A percentile compares a stretch with the other conserved stretches of the same genome.
phyloP scores from a whole-genome alignment of 2,888 invertebrate species.

The Hymenopus coronatus region DNA sequence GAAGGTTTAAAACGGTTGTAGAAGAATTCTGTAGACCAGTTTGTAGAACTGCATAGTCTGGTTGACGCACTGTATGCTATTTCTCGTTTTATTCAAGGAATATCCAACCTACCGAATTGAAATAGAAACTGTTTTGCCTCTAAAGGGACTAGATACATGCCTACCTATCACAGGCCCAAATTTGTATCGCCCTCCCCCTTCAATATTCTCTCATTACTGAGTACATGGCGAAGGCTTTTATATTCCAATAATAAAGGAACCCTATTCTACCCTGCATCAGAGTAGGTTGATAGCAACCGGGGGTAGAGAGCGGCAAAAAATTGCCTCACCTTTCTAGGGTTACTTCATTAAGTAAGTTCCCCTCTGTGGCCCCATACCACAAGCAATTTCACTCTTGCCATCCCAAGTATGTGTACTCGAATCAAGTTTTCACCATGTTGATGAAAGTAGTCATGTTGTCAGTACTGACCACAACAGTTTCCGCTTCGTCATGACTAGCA shows the following conservation, averaged over 20 bases:
- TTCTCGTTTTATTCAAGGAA: neutral
- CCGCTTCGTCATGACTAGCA: neutral
- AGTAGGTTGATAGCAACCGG: neutral
- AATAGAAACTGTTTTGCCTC: neutral
- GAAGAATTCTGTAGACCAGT: neutral
- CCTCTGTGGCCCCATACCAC: neutral
- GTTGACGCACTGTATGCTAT: neutral
- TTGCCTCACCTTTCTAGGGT: neutral
- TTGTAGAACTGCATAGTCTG: neutral
- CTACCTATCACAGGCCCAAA: neutral
- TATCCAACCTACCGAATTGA: neutral
- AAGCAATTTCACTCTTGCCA: neutral
- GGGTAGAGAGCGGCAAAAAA: neutral
- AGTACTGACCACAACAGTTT: slow-evolving; percentile 2
- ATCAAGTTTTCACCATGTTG: neutral
- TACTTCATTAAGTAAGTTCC: neutral
- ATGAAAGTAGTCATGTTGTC: slow-evolving; percentile 8
- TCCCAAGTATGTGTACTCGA: neutral
- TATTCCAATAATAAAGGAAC: neutral
- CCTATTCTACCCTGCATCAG: neutral
- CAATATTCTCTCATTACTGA: neutral
- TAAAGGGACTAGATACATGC: neutral
- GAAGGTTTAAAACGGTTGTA: no score
- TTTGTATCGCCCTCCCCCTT: neutral
- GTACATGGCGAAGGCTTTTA: neutral